Evolutionary conservation across 1,140 invertebrate species (phyloP), one percentile per base, ranked within the genome.

Genomic region (Eriocheir sinensis): DNA sequence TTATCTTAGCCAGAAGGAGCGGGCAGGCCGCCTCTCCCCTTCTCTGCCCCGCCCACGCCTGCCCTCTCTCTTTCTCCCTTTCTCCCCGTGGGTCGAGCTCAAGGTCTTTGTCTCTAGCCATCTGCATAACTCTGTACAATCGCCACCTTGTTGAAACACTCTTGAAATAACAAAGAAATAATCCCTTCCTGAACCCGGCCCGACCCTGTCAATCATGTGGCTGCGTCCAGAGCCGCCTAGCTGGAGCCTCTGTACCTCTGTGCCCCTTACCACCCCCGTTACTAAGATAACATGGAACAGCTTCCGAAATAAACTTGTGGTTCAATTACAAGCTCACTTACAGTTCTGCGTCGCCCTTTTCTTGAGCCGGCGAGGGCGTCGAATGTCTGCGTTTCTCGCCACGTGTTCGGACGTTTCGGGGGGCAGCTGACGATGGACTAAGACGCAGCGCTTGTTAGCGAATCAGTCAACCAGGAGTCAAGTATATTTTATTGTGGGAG

Each of bases 131-230:
- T 91, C 89, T 85, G 79, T 94, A 94, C 93, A 94, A 94, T 94
- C 48, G 89, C 89, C 93, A 94, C 93, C 93, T 94, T 94, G 93
- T 94, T 94, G 93, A 94, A 94, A 94, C 93, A 91, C 93, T 94
- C 93, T 94, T 94, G 93, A 94, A 94, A 94, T 91, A 94, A 94
- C 93, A 94, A 94, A 60, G 93, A 94, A 60, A 86, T 94, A 94
- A 94, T 91, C 93, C 93, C 60, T 83, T 85, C 40, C 88, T 30
- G n/a, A 38, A 32, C 38, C 60, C 53, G 83, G 72, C 34, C 36
- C 72, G 34, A 83, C 72, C 89, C 93, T 94, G 93, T 94, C 93
- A 94, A 94, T 94, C 93, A 94, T 30, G 53, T 30, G 3, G 21
- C 40, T 17, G 89, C 48, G 93, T 94, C 32, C 86, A 21, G 60